Base-by-base conservation (phyloP, 2,797 vertebrate genomes). In the Gymnodraco acuticeps region DNA sequence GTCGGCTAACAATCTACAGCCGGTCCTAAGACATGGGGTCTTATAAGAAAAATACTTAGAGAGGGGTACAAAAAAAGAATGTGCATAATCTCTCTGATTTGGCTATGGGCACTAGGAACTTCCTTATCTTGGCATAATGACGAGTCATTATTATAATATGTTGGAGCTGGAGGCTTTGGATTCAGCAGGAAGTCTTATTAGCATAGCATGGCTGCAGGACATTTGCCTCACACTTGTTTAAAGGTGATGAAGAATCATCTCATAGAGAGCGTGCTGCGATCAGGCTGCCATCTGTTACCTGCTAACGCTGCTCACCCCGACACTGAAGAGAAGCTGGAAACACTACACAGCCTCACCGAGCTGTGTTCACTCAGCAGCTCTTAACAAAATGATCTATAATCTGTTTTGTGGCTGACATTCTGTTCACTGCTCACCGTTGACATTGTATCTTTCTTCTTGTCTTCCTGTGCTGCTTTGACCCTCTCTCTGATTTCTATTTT, bases 231-330 rank as follows among this genome's bases (percentile, higher is more conserved):
- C 91, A 93, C 95, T 96, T 95, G 94, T 95, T 96, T 96, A 96
- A 89, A 94, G 93, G 96, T 96, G 96, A 97, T 97, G 96, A 97
- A 89, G 96, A 96, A 95, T 95, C 83, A 95, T 96, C 95, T 95
- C 94, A 95, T 89, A 91, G 94, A 92, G 94, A 93, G 85, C 81
- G 78, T 86, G 81, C 82, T 84, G 77, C 63, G 91, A 95, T 95
- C 95, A 95, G 95, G 93, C 95, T 93, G 94, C 96, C 95, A 97
- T 97, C 96, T 97, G 97, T 92, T 94, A 94, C 90, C 86, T 88
- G 90, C 93, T 94, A 95, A 95, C 92, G 88, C 91, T 89, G 92
- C 75, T 95, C 93, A 59, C 78, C 61, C 77, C 64, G 62, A 85
- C 85, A 84, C 69, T 33, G 50, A 81, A 70, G 68, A 95, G 93